A percentile compares a stretch with the other conserved stretches of the same genome.
Evolutionary conservation across 2,888 invertebrate genomes (phyloP).

Genomic region (Polylopha cassiicola): DNA sequence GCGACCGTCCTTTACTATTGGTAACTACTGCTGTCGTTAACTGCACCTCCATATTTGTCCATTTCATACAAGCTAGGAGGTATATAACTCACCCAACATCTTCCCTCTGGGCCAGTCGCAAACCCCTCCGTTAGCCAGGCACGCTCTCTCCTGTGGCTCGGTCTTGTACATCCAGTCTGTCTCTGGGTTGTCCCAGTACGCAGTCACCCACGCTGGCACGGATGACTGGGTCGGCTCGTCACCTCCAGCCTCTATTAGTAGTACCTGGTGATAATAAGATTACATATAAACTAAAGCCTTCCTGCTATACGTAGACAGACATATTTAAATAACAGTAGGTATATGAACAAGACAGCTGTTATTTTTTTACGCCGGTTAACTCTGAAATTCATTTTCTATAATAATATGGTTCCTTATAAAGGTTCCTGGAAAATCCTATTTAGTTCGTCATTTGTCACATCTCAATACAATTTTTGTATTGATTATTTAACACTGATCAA

Average conservation of each 20-base stretch:
- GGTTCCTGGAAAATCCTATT: no score
- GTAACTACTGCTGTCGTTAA: no score
- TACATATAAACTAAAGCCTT: slow-evolving; percentile 1
- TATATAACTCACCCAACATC: slow-evolving; percentile 77
- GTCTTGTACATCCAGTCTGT: slow-evolving; percentile 84
- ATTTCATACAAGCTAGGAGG: background rate
- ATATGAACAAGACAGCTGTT: no score
- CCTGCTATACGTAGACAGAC: background rate
- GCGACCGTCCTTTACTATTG: no score
- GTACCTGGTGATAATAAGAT: slow-evolving; percentile 59
- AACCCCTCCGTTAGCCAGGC: slow-evolving; percentile 71
- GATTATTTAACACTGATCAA: no score
- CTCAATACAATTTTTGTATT: no score
- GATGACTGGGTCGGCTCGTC: slow-evolving; percentile 81
- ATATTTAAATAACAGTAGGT: background rate
- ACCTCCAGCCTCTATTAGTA: slow-evolving; percentile 83
- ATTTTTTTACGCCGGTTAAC: no score
- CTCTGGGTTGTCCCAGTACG: slow-evolving; percentile 77
- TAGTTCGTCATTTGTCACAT: no score
- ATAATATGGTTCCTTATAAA: no score
- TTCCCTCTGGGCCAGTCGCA: slow-evolving; percentile 85
- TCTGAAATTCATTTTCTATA: no score
- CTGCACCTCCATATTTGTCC: no score
- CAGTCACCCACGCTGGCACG: slow-evolving; percentile 82
- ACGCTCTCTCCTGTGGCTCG: slow-evolving; percentile 79